Evolutionary conservation across 2,113 vertebrate species (phyloP).

Genomic region (Zosterops japonicus): DNA sequence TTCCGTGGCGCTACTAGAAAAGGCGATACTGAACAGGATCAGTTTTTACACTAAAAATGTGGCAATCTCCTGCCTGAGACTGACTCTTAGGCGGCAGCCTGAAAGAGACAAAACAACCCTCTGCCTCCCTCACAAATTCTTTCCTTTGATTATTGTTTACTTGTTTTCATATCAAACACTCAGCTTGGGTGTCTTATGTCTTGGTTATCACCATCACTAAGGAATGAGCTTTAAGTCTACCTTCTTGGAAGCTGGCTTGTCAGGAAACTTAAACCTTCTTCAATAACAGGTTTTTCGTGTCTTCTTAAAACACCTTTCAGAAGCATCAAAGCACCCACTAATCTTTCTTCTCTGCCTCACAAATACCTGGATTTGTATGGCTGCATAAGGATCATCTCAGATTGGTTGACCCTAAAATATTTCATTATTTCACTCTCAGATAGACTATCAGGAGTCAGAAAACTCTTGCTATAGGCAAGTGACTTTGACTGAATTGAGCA

Average conservation of each 20-base stretch:
- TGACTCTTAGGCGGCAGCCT: not conserved
- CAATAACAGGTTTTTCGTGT: conserved; percentile 17
- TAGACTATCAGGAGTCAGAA: not conserved
- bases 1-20: not conserved
- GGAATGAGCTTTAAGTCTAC: not conserved
- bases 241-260: not conserved
- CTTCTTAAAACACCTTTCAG: not conserved
- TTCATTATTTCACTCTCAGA: not conserved
- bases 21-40: not conserved
- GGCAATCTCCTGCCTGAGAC: not conserved
- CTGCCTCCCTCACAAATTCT: not conserved
- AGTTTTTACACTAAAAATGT: not conserved
- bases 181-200: not conserved
- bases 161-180: conserved; percentile 32
- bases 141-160: not conserved
- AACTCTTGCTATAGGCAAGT: not conserved
- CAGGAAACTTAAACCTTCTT: not conserved
- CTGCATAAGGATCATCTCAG: not conserved
- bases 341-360: not conserved
- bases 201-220: not conserved
- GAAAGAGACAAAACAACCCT: not conserved
- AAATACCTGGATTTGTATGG: not conserved
- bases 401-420: not conserved
- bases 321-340: conserved; percentile 5
- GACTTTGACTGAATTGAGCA: not conserved